These are phyloP conservation scores for Hetaerina titia DNA, from an alignment of 2,888 invertebrate genomes.

Conservation along the genomic window DNA sequence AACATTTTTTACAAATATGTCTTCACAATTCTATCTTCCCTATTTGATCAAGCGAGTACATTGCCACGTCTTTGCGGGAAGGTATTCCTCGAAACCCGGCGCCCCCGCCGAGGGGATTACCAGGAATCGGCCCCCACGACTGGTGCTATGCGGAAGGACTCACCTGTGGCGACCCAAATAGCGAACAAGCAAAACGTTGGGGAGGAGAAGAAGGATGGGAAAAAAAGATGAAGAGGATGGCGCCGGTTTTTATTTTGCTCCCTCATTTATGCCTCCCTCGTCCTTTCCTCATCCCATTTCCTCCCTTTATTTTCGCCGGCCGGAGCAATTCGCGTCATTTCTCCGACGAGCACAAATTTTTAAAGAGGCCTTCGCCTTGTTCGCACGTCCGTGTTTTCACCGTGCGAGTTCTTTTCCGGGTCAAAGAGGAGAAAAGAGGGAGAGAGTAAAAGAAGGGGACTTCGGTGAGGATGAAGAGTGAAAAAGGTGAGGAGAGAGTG, in stretches of 20 bases:
- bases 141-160: conserved; percentile 62
- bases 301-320: not conserved
- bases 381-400: conserved; percentile 12
- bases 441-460: no score
- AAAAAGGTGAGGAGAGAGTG: no score
- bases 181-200: not conserved
- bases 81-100: conserved; percentile 19
- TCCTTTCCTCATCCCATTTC: not conserved
- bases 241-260: not conserved
- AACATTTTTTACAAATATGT: no score
- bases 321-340: conserved; percentile 12
- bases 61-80: not conserved
- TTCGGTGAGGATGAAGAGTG: no score
- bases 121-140: not conserved
- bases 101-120: not conserved
- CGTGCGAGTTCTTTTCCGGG: not conserved
- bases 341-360: conserved; percentile 14
- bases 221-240: not conserved
- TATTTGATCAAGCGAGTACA: not conserved
- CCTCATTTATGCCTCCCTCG: conserved; percentile 19
- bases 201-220: not conserved
- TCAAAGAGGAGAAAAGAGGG: not conserved
- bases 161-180: conserved; percentile 43
- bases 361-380: not conserved
- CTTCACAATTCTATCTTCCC: no score